These are phyloP conservation scores for Timema podura DNA, from an alignment of 2,888 invertebrate species.

Conservation along the genomic window DNA sequence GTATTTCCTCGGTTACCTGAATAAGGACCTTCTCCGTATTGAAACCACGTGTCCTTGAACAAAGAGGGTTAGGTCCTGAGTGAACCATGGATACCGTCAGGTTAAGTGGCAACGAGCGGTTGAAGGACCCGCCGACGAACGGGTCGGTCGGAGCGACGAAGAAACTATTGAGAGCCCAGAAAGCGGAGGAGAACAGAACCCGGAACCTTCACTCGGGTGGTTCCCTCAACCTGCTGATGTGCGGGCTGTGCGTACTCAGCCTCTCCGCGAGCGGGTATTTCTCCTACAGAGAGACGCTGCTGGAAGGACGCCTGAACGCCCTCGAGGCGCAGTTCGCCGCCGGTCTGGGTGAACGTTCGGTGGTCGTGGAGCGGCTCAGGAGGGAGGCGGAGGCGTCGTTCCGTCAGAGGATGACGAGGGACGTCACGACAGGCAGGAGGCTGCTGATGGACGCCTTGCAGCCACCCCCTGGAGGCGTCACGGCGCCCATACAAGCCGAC, in stretches of 20 bases:
- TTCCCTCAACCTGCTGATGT: constrained; percentile 49
- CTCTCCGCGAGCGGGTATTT: constrained; percentile 58
- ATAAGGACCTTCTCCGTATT: too few species aligned
- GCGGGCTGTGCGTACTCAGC: constrained; percentile 61
- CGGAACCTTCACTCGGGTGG: not conserved
- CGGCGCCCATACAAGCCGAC: constrained; percentile 28
- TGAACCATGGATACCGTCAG: not conserved
- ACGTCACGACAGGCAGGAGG: constrained; percentile 38
- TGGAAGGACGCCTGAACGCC: constrained; percentile 51
- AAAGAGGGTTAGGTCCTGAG: too few species aligned
- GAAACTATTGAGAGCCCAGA: not conserved
- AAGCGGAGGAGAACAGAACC: constrained; percentile 9
- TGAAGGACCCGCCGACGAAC: constrained; percentile 10
- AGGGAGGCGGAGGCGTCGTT: constrained; percentile 50
- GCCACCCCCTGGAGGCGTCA: constrained; percentile 1
- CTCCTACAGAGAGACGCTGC: constrained; percentile 54
- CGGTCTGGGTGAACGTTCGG: constrained; percentile 42
- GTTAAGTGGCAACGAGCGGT: constrained; percentile 9
- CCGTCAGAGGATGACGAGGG: constrained; percentile 44
- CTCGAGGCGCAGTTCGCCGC: constrained; percentile 56
- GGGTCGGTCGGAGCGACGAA: not conserved
- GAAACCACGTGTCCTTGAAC: too few species aligned
- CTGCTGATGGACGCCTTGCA: constrained; percentile 32
- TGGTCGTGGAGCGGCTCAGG: constrained; percentile 53
- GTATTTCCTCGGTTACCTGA: too few species aligned